phyloP scores from a whole-genome alignment of 2,797 vertebrate genomes.

The Sebastes miniatus region DNA sequence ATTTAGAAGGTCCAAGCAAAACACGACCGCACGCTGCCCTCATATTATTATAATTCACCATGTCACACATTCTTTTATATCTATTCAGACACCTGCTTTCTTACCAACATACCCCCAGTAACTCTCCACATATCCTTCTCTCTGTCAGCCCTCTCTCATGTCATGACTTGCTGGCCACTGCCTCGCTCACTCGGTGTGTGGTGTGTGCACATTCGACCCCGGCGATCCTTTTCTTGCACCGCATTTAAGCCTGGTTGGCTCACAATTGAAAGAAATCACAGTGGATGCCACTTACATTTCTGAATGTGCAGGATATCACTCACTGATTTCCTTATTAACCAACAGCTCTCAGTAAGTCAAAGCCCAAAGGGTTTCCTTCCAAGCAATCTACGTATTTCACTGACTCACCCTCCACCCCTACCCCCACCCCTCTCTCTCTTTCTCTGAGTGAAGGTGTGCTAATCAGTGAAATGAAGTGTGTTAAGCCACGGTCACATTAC shows the following conservation, averaged over 20 bases:
- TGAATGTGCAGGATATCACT: background rate
- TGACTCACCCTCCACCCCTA: background rate
- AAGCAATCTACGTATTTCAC: background rate
- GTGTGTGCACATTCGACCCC: conserved; percentile 9
- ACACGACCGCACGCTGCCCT: conserved; percentile 1
- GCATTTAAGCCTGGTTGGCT: conserved; percentile 4
- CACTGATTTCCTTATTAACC: background rate
- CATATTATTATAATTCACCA: background rate
- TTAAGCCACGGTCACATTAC: conserved; percentile 48
- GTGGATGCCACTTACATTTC: background rate
- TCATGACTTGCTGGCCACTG: conserved; percentile 58
- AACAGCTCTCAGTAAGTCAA: conserved; percentile 7
- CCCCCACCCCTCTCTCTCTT: too few relatives aligned
- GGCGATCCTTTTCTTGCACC: conserved; percentile 14
- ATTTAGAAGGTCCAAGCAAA: conserved; percentile 39
- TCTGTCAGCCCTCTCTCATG: conserved; percentile 38
- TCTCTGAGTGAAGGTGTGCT: conserved; percentile 11
- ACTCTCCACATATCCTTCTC: background rate
- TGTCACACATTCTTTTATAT: conserved; percentile 16
- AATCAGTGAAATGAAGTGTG: conserved; percentile 52
- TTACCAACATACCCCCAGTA: background rate
- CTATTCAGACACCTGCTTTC: conserved; percentile 33
- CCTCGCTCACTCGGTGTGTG: conserved; percentile 14
- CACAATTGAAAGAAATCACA: background rate
- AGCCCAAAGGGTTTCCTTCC: background rate